Conservation (phyloP, 2,797 vertebrate genomes). For the Denticeps clupeoides region DNA sequence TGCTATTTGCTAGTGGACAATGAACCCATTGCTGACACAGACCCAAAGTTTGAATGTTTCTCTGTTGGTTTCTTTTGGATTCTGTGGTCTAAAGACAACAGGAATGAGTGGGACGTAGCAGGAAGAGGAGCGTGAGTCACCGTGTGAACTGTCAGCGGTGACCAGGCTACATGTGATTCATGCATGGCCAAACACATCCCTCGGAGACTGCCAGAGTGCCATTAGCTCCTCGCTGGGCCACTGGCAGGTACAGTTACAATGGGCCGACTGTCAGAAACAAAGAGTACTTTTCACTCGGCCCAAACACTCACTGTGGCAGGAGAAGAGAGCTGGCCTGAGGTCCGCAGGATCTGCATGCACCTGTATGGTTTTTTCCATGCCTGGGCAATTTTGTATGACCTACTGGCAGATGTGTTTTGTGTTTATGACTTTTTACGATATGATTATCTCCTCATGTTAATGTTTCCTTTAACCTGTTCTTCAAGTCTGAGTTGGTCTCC, state of each 20-base stretch:
- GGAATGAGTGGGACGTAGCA: conserved; percentile 6
- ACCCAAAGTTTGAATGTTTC: too few relatives aligned
- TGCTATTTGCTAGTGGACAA: too few relatives aligned
- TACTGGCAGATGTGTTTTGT: too few relatives aligned
- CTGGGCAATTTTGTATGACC: too few relatives aligned
- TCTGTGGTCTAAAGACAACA: background rate
- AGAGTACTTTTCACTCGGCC: background rate
- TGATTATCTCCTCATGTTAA: too few relatives aligned
- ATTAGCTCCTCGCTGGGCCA: background rate
- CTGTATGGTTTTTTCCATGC: too few relatives aligned
- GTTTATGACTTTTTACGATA: too few relatives aligned
- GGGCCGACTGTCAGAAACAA: background rate
- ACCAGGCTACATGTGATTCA: conserved; percentile 28
- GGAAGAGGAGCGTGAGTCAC: conserved; percentile 20
- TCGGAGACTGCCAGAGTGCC: background rate
- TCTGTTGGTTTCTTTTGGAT: background rate
- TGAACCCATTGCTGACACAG: too few relatives aligned
- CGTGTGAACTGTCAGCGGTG: conserved; percentile 26
- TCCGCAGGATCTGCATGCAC: too few relatives aligned
- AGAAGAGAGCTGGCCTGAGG: too few relatives aligned
- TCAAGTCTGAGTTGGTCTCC: too few relatives aligned
- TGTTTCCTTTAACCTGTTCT: too few relatives aligned
- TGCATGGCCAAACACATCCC: conserved; percentile 11
- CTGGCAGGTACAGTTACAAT: background rate
- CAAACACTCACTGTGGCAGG: background rate